Base-by-base conservation (phyloP, 2,797 vertebrate species). In the Echeneis naucrates region DNA sequence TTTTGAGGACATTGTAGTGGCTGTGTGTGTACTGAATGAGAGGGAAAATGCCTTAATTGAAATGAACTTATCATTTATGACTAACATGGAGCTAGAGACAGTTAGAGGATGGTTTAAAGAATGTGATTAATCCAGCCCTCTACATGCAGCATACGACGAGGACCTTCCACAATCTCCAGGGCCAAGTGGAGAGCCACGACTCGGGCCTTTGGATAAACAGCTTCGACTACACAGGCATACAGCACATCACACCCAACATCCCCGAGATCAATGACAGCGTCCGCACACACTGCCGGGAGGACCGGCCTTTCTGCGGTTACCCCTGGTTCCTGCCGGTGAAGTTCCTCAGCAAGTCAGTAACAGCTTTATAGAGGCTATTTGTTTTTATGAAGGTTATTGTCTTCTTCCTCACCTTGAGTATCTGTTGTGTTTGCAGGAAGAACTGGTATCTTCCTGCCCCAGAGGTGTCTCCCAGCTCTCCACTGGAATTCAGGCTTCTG, bases 201-300 rank as follows among this genome's bases (percentile, higher is more conserved):
- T 98, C 98, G 0, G 98, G 97, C 33, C 92, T 99, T 72, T 99
- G 98, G 98, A 95, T 99, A 80, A 99, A 98, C 93, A 97, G 96
- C 57, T 97, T 99, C 68, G 97, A 99, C 90, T 99, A 96, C 87
- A 97, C 94, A 1, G 96, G 94, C 64, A 95, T 99, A 72, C 94
- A 95, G 75, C 95, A 99, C 79, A 16, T 99, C 90, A 96, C 96
- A 2, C 96, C 97, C 11, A 87, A 95, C 67, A 59, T 98, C 61
- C 96, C 96, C 0, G 97, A 98, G 91, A 94, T 99, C 90, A 98
- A 98, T 66, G 95, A 99, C 45, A 95, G 91, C 10, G 83, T 97
- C 62, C 94, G 95, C 74, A 95, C 95, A 12, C 84, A 53, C 5
- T 99, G 97, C 5, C 93, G 93, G 9, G 89, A 93, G 10, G 88